Conservation (phyloP, 2,888 invertebrate genomes). For the Teleiodes luculella region DNA sequence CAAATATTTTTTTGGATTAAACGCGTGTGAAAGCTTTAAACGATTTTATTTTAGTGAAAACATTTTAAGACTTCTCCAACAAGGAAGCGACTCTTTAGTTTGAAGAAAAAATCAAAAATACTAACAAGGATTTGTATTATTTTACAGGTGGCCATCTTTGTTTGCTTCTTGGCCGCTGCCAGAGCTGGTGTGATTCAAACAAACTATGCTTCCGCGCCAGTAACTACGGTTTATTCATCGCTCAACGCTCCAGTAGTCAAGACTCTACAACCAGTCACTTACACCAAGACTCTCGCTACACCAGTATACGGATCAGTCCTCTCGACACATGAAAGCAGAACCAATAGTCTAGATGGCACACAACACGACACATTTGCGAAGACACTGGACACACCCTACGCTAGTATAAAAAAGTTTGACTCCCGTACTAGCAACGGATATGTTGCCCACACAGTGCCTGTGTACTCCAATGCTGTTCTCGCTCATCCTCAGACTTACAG, state of each 20-base stretch:
- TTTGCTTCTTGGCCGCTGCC: slow-evolving; percentile 32
- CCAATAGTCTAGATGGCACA: slow-evolving; percentile 26
- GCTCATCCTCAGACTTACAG: slow-evolving; percentile 26
- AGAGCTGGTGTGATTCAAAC: slow-evolving; percentile 30
- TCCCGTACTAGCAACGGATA: slow-evolving; percentile 21
- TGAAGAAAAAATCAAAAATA: no score
- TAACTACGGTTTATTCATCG: slow-evolving; percentile 30
- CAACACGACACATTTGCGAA: slow-evolving; percentile 29
- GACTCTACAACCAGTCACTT: slow-evolving; percentile 16
- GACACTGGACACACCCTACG: slow-evolving; percentile 27
- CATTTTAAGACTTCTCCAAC: no score
- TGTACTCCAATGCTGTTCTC: slow-evolving; percentile 26
- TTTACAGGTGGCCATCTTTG: slow-evolving; percentile 39
- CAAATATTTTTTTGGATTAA: no score
- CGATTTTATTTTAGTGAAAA: no score
- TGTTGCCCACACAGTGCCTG: slow-evolving; percentile 24
- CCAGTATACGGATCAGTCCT: slow-evolving; percentile 33
- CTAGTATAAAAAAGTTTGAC: slow-evolving; percentile 30
- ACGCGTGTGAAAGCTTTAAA: no score
- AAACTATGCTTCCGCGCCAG: slow-evolving; percentile 30
- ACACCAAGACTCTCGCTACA: slow-evolving; percentile 22
- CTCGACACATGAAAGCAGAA: slow-evolving; percentile 31
- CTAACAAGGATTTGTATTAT: no score
- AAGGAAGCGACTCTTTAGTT: no score
- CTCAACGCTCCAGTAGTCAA: slow-evolving; percentile 20